Base-by-base conservation (phyloP, 2,797 vertebrate genomes). In the Gymnoscopelus braueri region DNA sequence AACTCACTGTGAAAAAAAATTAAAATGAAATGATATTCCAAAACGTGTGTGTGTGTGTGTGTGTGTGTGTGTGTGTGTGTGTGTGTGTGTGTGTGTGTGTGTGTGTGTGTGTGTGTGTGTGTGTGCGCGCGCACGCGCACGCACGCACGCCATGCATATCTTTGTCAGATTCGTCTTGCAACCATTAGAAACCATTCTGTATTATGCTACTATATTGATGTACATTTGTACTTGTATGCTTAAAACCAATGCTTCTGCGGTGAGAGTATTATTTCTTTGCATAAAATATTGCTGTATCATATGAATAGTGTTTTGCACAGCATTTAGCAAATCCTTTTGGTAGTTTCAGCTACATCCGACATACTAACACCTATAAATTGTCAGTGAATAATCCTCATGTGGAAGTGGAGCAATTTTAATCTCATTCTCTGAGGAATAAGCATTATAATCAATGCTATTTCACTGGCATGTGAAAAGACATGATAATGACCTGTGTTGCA, bases 341-440 rank as follows among this genome's bases (percentile, higher is more conserved):
- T 59, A 11, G 48, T 50, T 50, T 50, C 48, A 50, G 47, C 7
- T 48, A 5, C 14, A 3, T 14, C 10, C 48, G 12, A 12, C 48
- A 35, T 6, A 35, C 26, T 29, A 50, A 50, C 11, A 11, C 48
- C 48, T 4, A 6, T 35, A 56, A 14, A 19, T 29, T 13, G 24
- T 24, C 55, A 8, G 11, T 57, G 26, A 57, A 32, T 11, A 69
- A 70, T 67, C 55, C 4, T 6, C 35, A 26, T 66, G 26, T 57
- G 26, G 70, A 50, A 66, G 48, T 39, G 64, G 72, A 62, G 72
- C 52, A 75, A 60, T 80, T 80, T 76, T 70, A 65, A 76, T 77
- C 75, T 61, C 59, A 63, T 68, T 52, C 58, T 65, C 48, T 54
- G 54, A 55, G 68, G 53, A 60, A 44, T 44, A 10, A 19, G 19